Conservation (phyloP, 2,113 vertebrate species). For the Ochotona princeps region DNA sequence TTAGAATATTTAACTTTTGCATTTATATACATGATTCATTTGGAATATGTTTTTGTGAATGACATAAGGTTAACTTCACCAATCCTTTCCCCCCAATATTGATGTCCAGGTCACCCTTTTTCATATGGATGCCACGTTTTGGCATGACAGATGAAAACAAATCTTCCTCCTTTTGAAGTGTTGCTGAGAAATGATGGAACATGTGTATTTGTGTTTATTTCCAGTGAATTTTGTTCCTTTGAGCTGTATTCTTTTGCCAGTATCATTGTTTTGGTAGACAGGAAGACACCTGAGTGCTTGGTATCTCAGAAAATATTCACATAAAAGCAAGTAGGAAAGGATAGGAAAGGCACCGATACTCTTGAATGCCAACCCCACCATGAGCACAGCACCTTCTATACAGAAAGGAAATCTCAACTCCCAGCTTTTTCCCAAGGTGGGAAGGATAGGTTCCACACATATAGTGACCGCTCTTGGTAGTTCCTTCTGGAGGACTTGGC, state of each 20-base stretch:
- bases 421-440: not conserved
- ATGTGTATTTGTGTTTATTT: not conserved
- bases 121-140: not conserved
- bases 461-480: not conserved
- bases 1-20: not conserved
- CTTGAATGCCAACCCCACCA: not conserved
- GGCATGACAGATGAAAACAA: not conserved
- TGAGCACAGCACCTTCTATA: not conserved
- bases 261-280: not conserved
- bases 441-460: no score
- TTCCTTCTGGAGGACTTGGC: not conserved
- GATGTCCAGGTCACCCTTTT: not conserved
- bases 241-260: not conserved
- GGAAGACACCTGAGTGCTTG: not conserved
- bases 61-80: not conserved
- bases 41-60: not conserved
- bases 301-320: not conserved
- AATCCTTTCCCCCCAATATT: not conserved
- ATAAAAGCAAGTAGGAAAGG: not conserved
- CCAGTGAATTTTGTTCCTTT: not conserved
- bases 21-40: not conserved
- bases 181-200: conserved; percentile 4
- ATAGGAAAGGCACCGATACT: not conserved
- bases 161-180: not conserved
- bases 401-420: not conserved